A percentile compares a stretch with the other conserved stretches of the same genome.
Evolutionary conservation across 2,888 invertebrate species (phyloP).

Genomic region (Cephus pulcher): DNA sequence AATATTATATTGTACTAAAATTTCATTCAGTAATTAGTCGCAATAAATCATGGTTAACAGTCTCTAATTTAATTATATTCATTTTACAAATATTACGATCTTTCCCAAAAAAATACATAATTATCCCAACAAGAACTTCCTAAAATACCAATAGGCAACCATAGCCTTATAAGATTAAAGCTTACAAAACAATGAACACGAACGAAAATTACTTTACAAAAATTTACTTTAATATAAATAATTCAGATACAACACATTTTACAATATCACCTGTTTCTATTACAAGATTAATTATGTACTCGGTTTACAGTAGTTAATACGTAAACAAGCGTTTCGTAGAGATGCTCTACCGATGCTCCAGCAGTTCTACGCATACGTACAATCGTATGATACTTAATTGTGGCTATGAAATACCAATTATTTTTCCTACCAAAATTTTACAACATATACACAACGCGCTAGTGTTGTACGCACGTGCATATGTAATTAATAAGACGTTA

Average conservation of each 20-base stretch:
- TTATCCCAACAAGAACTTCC: not conserved
- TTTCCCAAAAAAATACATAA: not conserved
- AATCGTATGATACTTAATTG: not conserved
- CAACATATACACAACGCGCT: not conserved
- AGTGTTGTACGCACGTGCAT: not conserved
- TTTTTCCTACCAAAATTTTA: not conserved
- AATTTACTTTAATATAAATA: slow-evolving; percentile 47
- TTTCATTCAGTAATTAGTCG: not conserved
- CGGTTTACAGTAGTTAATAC: not conserved
- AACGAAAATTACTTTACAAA: slow-evolving; percentile 14
- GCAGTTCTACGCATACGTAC: not conserved
- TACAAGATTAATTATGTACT: not conserved
- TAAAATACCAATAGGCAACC: not conserved
- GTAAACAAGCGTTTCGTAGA: not conserved
- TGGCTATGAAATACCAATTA: not conserved
- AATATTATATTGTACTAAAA: too few relatives aligned
- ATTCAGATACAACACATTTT: slow-evolving; percentile 36
- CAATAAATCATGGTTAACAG: not conserved
- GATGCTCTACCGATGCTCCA: not conserved
- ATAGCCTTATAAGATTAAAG: not conserved
- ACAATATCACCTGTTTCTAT: not conserved
- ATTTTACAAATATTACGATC: not conserved
- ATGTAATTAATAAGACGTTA: not conserved
- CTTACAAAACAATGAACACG: not conserved
- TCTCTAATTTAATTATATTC: not conserved